Evolutionary conservation across 2,113 vertebrate genomes (phyloP).

Genomic region (Sphaerodactylus townsendi): DNA sequence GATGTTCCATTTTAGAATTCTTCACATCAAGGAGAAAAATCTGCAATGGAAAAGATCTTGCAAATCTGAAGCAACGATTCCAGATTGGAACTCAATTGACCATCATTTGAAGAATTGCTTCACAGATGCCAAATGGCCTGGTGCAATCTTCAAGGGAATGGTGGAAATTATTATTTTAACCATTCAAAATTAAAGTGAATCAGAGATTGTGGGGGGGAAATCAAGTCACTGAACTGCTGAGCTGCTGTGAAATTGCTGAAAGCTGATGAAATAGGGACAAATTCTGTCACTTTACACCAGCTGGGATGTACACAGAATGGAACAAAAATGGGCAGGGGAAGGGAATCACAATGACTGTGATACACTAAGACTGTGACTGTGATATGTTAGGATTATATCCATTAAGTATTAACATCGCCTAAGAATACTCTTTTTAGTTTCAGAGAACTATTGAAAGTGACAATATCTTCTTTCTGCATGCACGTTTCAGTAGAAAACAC

Average conservation of each 20-base stretch:
- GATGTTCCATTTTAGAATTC: not conserved
- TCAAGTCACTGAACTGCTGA: not conserved
- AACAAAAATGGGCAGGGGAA: not conserved
- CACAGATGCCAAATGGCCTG: not conserved
- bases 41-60: fast-evolving
- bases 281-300: slow-evolving; percentile 11
- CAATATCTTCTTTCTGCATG: not conserved
- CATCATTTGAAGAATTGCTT: not conserved
- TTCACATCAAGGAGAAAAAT: not conserved
- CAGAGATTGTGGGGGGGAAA: no score
- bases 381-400: not conserved
- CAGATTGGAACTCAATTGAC: not conserved
- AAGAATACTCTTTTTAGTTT: not conserved
- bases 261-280: not conserved
- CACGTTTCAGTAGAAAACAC: slow-evolving; percentile 2
- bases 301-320: not conserved
- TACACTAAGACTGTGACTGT: not conserved
- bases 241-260: not conserved
- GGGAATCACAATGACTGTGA: not conserved
- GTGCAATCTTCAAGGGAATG: not conserved
- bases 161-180: not conserved
- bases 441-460: not conserved
- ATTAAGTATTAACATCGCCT: not conserved
- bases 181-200: not conserved
- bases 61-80: not conserved